Evolutionary conservation across 2,113 vertebrate genomes (phyloP).

Genomic region (Beaufortia kweichowensis): DNA sequence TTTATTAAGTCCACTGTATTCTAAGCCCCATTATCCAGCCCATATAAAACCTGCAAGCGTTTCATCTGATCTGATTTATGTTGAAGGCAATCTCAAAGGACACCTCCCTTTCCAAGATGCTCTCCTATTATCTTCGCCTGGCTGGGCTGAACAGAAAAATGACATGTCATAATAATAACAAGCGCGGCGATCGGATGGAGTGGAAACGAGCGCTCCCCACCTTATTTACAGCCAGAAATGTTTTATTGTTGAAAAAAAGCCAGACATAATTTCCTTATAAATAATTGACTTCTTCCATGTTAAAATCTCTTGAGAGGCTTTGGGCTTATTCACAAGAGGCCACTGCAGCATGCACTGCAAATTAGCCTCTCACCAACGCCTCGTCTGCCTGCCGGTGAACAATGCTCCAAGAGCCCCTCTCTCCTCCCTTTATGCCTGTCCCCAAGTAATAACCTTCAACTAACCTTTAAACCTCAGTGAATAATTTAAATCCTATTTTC

Average conservation of each 20-base stretch:
- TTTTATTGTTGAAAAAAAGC: conserved; percentile 57
- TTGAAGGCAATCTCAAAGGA: conserved; percentile 56
- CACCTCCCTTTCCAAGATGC: conserved; percentile 64
- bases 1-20: conserved; percentile 67
- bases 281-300: conserved; percentile 87
- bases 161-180: conserved; percentile 57
- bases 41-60: conserved; percentile 67
- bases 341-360: conserved; percentile 78
- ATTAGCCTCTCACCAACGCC: conserved; percentile 85
- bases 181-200: conserved; percentile 53
- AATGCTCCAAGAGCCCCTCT: conserved; percentile 68
- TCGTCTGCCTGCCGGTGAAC: conserved; percentile 76
- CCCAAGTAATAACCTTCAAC: conserved; percentile 95
- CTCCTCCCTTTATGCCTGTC: conserved; percentile 58
- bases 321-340: conserved; percentile 78
- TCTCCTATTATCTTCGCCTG: conserved; percentile 63
- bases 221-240: conserved; percentile 67
- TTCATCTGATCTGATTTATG: conserved; percentile 67
- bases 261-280: conserved; percentile 84
- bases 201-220: conserved; percentile 62
- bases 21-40: conserved; percentile 68
- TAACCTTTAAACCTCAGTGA: conserved; percentile 94
- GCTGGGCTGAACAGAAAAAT: conserved; percentile 52
- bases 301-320: conserved; percentile 83
- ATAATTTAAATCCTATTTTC: conserved; percentile 94